These are phyloP conservation scores for Vireo altiloquus DNA, from an alignment of 2,113 vertebrate genomes.

Conservation along the genomic window DNA sequence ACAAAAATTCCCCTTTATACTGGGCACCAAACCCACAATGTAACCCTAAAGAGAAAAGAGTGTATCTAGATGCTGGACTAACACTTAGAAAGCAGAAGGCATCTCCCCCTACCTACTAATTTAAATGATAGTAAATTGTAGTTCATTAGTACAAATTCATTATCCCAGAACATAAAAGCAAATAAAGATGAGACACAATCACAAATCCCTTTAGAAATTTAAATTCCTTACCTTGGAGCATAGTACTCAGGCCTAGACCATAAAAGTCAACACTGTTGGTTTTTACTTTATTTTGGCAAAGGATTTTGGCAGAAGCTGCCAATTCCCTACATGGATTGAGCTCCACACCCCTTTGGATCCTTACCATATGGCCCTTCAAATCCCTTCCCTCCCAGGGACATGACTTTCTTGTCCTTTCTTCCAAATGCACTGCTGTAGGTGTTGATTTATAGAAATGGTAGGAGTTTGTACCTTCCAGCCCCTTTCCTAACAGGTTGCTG, in stretches of 20 bases:
- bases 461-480: background rate
- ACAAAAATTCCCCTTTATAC: background rate
- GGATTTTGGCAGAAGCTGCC: background rate
- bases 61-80: background rate
- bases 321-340: background rate
- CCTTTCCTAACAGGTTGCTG: background rate
- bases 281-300: background rate
- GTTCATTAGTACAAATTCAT: background rate
- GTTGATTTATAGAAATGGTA: background rate
- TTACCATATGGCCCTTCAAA: background rate
- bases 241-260: background rate
- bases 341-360: background rate
- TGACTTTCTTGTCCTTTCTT: background rate
- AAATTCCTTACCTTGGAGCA: background rate
- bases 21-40: background rate
- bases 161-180: background rate
- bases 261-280: background rate
- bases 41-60: background rate
- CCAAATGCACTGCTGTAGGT: background rate
- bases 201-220: background rate
- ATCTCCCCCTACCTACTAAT: background rate
- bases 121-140: background rate
- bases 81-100: background rate
- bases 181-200: background rate
- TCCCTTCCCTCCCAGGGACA: background rate